Percentiles rank a stretch among this genome's conserved stretches.
phyloP scores from a whole-genome alignment of 2,888 invertebrate species.

The Malachius bipustulatus region DNA sequence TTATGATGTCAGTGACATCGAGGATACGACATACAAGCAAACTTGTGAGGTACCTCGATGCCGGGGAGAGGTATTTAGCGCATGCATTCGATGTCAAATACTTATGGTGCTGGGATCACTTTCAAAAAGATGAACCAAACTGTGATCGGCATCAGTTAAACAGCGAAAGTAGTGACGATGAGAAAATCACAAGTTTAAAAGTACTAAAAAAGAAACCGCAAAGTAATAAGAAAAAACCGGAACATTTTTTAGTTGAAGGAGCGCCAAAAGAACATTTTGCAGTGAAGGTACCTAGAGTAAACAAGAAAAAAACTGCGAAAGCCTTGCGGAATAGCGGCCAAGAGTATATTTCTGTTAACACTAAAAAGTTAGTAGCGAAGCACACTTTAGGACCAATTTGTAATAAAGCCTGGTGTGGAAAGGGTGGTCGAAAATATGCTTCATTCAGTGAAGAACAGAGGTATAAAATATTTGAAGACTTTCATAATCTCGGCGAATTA shows the following conservation, averaged over 20 bases:
- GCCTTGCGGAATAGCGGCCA: background rate
- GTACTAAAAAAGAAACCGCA: too few relatives aligned
- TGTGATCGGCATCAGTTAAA: background rate
- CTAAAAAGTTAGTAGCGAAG: background rate
- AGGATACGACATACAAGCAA: too few relatives aligned
- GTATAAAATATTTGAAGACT: background rate
- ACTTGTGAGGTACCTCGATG: conserved; percentile 1
- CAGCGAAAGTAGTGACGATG: background rate
- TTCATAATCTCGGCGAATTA: background rate
- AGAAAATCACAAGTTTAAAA: too few relatives aligned
- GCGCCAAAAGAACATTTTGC: background rate
- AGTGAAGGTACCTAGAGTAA: conserved; percentile 1
- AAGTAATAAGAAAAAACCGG: background rate
- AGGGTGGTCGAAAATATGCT: background rate
- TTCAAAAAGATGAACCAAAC: background rate
- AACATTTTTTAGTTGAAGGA: background rate
- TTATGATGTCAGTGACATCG: too few relatives aligned
- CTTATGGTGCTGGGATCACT: conserved; percentile 2
- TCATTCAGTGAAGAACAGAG: background rate
- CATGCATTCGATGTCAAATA: background rate
- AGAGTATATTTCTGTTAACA: background rate
- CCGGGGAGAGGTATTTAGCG: background rate
- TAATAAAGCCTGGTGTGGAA: background rate
- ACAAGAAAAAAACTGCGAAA: conserved; percentile 1
- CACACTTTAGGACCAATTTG: background rate